These are phyloP conservation scores for Onychorhynchus coronatus DNA, from an alignment of 2,113 vertebrate species.

Conservation along the genomic window DNA sequence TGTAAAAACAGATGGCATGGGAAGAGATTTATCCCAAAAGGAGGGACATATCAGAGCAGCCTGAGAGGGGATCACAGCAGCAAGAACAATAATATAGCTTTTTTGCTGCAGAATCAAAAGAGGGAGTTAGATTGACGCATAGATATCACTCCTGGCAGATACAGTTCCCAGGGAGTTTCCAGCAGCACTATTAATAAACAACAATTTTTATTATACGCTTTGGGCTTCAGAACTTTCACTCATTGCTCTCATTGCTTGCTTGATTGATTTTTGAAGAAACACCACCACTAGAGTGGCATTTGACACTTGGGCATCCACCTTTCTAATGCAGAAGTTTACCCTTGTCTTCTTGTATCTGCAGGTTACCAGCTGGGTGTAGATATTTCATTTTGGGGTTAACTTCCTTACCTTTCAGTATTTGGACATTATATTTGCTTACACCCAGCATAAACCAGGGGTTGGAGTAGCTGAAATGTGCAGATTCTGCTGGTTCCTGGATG, in stretches of 20 bases:
- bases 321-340: neutral
- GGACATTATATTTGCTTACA: neutral
- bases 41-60: neutral
- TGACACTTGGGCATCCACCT: neutral
- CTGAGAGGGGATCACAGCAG: neutral
- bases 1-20: neutral
- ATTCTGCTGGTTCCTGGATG: neutral
- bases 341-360: neutral
- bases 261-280: neutral
- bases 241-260: neutral
- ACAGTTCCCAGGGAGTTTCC: neutral
- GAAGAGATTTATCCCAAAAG: constrained; percentile 3
- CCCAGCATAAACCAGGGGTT: neutral
- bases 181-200: constrained; percentile 22
- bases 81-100: neutral
- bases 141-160: constrained; percentile 8
- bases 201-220: neutral
- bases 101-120: neutral
- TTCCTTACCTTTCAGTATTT: neutral
- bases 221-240: neutral
- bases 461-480: neutral
- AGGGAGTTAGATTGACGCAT: neutral
- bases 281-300: neutral
- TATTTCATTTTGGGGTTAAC: neutral
- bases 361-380: neutral